Evolutionary conservation across 2,113 vertebrate genomes (phyloP).

Genomic region (Corydoras sp.): DNA sequence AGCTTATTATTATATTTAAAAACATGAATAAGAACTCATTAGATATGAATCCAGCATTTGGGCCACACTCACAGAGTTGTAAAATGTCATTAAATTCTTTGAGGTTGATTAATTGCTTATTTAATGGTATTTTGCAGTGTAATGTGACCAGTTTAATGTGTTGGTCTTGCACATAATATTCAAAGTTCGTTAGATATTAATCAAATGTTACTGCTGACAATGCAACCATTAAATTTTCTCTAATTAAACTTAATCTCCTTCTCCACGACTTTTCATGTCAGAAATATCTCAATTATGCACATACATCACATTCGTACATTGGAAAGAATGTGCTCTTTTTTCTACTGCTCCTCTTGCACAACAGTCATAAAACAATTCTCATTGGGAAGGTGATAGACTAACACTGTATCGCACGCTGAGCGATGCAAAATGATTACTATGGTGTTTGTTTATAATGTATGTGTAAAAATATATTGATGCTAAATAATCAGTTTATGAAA

Average conservation of each 20-base stretch:
- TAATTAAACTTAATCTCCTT: slow-evolving; percentile 56
- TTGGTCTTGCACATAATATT: slow-evolving; percentile 56
- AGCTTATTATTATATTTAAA: no score
- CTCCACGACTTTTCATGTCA: slow-evolving; percentile 27
- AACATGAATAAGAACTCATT: neutral
- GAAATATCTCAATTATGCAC: slow-evolving; percentile 37
- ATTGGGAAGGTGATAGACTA: neutral
- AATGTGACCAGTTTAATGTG: slow-evolving; percentile 64
- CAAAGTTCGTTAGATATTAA: slow-evolving; percentile 66
- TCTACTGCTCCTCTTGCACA: neutral
- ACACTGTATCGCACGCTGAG: no score
- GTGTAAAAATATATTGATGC: no score
- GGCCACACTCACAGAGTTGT: slow-evolving; percentile 32
- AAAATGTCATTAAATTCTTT: slow-evolving; percentile 52
- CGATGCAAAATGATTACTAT: no score
- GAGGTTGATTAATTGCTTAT: slow-evolving; percentile 57
- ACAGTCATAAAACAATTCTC: slow-evolving; percentile 1
- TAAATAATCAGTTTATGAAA: no score
- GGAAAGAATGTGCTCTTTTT: neutral
- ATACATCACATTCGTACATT: slow-evolving; percentile 11
- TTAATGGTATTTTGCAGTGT: slow-evolving; percentile 64
- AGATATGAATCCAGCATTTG: neutral
- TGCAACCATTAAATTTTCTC: slow-evolving; percentile 53
- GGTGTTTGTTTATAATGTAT: no score
- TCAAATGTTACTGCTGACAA: slow-evolving; percentile 56